Evolutionary conservation across 2,888 invertebrate species (phyloP).

Genomic region (Lycaena phlaeas): DNA sequence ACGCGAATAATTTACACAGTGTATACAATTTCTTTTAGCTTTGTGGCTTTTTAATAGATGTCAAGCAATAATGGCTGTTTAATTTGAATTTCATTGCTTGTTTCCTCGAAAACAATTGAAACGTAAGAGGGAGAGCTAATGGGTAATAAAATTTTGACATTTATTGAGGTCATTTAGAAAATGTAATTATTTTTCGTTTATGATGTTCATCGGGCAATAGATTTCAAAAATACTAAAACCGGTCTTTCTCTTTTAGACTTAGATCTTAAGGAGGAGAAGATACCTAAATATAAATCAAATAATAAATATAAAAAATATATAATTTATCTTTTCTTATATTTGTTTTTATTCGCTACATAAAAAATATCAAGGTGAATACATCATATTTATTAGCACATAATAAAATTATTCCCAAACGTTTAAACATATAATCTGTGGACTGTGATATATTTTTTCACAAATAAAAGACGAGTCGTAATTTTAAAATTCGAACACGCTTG

Average conservation of each 20-base stretch:
- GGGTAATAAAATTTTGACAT: background rate
- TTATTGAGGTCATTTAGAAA: too few relatives aligned
- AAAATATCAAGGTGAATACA: background rate
- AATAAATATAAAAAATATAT: too few relatives aligned
- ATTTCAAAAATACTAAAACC: too few relatives aligned
- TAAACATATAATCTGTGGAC: background rate
- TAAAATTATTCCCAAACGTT: constrained; percentile 1
- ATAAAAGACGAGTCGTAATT: constrained; percentile 2
- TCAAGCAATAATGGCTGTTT: constrained; percentile 14
- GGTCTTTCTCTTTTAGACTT: too few relatives aligned
- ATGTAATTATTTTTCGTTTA: too few relatives aligned
- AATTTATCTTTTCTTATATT: too few relatives aligned
- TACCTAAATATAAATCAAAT: too few relatives aligned
- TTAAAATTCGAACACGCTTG: constrained; percentile 3
- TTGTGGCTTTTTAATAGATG: constrained; percentile 25
- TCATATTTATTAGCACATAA: background rate
- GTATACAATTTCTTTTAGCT: too few relatives aligned
- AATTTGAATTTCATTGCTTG: constrained; percentile 2
- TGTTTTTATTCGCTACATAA: too few relatives aligned
- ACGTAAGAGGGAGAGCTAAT: background rate
- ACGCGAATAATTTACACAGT: too few relatives aligned
- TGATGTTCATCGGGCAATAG: too few relatives aligned
- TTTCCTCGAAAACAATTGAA: constrained; percentile 4
- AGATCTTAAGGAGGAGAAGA: too few relatives aligned
- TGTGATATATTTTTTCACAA: background rate